These are phyloP conservation scores for Sebastes vulpes DNA, from an alignment of 2,797 vertebrate species.

Conservation along the genomic window DNA sequence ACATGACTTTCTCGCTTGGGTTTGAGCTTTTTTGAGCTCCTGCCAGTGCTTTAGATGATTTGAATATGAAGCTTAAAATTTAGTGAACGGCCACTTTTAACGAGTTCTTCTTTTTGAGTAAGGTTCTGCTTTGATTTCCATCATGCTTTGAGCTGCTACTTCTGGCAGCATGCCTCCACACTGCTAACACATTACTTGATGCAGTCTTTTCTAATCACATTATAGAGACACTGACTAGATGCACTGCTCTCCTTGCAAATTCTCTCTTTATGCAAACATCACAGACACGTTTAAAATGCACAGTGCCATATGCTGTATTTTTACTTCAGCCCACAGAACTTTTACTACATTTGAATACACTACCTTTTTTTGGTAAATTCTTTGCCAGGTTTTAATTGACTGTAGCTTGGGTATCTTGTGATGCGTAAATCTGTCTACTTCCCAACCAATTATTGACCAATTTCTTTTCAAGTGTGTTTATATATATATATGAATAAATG, in stretches of 20 bases:
- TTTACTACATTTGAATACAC: background rate
- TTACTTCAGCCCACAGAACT: background rate
- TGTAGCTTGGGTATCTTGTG: background rate
- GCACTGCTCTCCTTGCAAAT: background rate
- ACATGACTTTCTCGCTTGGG: background rate
- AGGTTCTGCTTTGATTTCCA: background rate
- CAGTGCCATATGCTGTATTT: background rate
- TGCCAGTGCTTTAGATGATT: background rate
- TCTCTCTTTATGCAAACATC: background rate
- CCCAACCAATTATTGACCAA: background rate
- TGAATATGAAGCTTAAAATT: background rate
- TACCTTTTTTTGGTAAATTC: background rate
- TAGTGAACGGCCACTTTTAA: background rate
- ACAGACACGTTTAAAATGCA: background rate
- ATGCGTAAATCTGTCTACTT: background rate
- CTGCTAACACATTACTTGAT: conserved; percentile 3
- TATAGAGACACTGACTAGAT: background rate
- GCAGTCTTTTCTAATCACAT: conserved; percentile 10
- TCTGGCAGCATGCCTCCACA: background rate
- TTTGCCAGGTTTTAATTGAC: background rate
- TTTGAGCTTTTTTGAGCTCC: background rate
- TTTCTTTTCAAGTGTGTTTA: background rate
- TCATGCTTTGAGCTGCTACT: background rate
- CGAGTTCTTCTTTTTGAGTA: background rate
- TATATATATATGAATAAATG: too few species aligned